These are phyloP conservation scores for Axinella damicornis DNA, from an alignment of 37 sponge, comb jelly and placozoan genomes.

Conservation along the genomic window DNA sequence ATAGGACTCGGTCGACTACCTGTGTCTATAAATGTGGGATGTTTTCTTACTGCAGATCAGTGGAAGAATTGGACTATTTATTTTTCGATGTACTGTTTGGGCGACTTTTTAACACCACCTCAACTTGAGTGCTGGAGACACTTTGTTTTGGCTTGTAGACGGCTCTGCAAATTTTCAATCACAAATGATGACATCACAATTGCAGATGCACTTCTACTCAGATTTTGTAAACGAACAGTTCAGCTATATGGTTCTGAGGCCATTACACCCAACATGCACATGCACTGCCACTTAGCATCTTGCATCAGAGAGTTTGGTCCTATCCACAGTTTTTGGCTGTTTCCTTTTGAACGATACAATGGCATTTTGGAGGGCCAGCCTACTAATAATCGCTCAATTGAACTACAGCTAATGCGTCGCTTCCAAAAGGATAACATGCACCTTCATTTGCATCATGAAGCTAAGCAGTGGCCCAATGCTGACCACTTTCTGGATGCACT, in stretches of 20 bases:
- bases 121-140: constrained; percentile 61
- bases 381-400: constrained; percentile 30
- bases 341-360: constrained; percentile 55
- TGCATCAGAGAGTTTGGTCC: constrained; percentile 52
- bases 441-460: neutral
- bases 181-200: constrained; percentile 1
- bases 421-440: constrained; percentile 10
- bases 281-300: constrained; percentile 40
- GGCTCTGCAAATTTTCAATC: constrained; percentile 8
- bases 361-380: constrained; percentile 40
- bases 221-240: constrained; percentile 47
- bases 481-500: neutral
- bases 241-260: constrained; percentile 16
- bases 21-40: too few species aligned
- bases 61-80: constrained; percentile 59
- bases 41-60: constrained; percentile 63
- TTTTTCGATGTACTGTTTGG: constrained; percentile 35
- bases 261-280: constrained; percentile 60
- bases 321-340: constrained; percentile 39
- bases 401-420: constrained; percentile 10
- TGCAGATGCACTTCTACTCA: constrained; percentile 45
- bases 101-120: constrained; percentile 30
- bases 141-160: constrained; percentile 60
- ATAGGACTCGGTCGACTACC: neutral
- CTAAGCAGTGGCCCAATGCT: neutral